phyloP scores from a whole-genome alignment of 2,113 vertebrate species.

The Caloenas nicobarica region DNA sequence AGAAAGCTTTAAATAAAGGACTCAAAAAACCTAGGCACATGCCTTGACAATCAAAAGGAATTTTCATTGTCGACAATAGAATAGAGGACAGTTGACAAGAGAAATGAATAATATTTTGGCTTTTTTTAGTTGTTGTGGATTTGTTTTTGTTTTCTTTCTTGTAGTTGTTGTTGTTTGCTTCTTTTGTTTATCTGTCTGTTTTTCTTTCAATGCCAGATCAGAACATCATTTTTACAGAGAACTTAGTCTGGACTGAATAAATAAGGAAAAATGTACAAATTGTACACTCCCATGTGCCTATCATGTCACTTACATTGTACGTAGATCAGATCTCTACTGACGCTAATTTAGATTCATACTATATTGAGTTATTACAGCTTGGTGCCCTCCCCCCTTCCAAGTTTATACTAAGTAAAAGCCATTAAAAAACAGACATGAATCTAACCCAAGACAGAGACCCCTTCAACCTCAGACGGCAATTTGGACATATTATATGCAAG shows the following conservation, averaged over 20 bases:
- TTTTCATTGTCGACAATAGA: neutral
- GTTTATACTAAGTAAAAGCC: neutral
- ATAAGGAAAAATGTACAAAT: neutral
- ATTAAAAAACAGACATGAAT: neutral
- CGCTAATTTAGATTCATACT: neutral
- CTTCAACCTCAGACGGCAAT: neutral
- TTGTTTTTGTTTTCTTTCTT: no score
- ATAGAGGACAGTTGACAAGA: neutral
- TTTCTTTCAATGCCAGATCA: neutral
- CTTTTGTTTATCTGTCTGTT: no score
- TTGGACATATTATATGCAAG: neutral
- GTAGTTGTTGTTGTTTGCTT: no score
- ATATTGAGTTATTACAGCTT: neutral
- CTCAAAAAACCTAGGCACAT: neutral
- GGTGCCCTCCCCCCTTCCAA: neutral
- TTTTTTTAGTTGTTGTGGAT: neutral
- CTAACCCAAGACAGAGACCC: neutral
- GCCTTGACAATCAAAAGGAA: neutral
- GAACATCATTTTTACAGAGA: neutral
- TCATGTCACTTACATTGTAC: neutral
- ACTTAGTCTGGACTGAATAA: neutral
- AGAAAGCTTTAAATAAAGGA: neutral
- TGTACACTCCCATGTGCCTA: neutral
- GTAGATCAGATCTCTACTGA: neutral
- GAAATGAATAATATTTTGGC: neutral